Base-by-base conservation (phyloP, 1,140 invertebrate species). In the Drosophila orosa region DNA sequence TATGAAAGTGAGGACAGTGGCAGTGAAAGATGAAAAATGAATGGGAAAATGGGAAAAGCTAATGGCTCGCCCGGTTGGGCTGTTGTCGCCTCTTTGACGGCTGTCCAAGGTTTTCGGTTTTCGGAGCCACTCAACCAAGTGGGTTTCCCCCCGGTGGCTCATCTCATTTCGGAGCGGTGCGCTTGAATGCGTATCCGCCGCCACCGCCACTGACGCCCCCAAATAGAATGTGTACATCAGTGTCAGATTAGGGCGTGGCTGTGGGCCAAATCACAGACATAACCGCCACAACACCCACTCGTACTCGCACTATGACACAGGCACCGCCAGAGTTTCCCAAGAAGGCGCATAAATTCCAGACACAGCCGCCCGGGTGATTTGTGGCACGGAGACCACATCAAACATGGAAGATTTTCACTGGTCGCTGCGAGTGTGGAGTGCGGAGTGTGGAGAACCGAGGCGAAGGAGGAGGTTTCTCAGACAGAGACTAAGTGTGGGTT, bases 311-410 rank as follows among this genome's bases (percentile, higher is more conserved):
- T 29, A 17, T 22, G 25, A 40, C 19, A 67, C 24, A 31, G 31
- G 31, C 24, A 37, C 66, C 37, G 50, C 65, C 55, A 42, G 44
- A 45, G 60, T 54, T 60, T 62, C 45, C 74, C 54, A 58, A 73
- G 82, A 72, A 65, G 75, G 67, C 75, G 83, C 83, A 86, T 86
- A 86, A 86, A 86, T 87, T 87, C 82, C 82, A 86, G 83, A 86
- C 83, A 47, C 44, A 62, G 69, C 55, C 62, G 78, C 69, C 68
- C 48, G 78, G 74, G 78, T 87, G 82, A 86, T 86, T 86, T 86
- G 83, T 87, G 74, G 62, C 69, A 74, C 67, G 54, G 47, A 78
- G 83, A 82, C 82, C 82, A 85, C 82, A 85, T 85, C 82, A 85
- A 85, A 86, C 78, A 71, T 85, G 47, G 60, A 35, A 40, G 58